A percentile compares a stretch with the other conserved stretches of the same genome.
Conservation (phyloP, 2,888 invertebrate genomes). For the Troilus luridus region DNA sequence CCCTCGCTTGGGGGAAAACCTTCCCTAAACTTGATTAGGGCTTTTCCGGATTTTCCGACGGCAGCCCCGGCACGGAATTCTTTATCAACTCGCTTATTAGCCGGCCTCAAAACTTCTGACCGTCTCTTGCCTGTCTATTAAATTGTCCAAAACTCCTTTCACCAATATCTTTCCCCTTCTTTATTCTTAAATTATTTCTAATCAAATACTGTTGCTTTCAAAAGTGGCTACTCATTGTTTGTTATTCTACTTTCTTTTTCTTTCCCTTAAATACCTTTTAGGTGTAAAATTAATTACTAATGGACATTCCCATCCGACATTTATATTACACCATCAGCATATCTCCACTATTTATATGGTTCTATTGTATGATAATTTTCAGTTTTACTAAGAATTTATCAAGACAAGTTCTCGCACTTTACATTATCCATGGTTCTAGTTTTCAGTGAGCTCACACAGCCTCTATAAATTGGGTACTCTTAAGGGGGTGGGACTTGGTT, state of each 20-base stretch:
- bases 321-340: too few species aligned
- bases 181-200: conserved; percentile 41
- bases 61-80: conserved; percentile 53
- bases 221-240: conserved; percentile 18
- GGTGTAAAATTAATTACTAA: not conserved
- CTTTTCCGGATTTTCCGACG: conserved; percentile 53
- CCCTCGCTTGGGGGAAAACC: conserved; percentile 44
- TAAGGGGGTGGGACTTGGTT: too few species aligned
- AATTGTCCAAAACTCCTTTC: conserved; percentile 58
- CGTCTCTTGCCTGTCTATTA: conserved; percentile 51
- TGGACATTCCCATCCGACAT: not conserved
- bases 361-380: too few species aligned
- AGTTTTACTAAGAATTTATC: too few species aligned
- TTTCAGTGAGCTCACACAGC: too few species aligned
- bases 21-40: conserved; percentile 59
- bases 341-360: too few species aligned
- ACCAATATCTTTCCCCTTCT: conserved; percentile 49
- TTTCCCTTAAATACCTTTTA: not conserved
- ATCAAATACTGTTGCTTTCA: conserved; percentile 29
- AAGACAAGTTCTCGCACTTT: too few species aligned
- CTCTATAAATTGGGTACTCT: too few species aligned
- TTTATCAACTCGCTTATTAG: conserved; percentile 59
- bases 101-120: conserved; percentile 55
- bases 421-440: too few species aligned
- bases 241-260: not conserved